Evolutionary conservation across 2,888 invertebrate species (phyloP).

Genomic region (Electrophaes corylata): DNA sequence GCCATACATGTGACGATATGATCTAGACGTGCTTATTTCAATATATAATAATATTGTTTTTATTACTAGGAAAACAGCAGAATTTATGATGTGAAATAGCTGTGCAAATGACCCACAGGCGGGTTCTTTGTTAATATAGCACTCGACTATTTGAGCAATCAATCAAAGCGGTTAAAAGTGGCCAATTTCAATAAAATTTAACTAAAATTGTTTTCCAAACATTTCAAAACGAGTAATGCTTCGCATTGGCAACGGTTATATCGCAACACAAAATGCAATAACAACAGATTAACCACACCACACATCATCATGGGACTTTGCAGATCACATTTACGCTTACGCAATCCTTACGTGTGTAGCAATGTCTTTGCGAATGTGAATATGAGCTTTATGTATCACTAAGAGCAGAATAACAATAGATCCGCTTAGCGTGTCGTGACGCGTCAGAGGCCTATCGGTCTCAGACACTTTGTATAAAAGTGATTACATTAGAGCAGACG

Average conservation of each 20-base stretch:
- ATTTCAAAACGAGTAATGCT: slow-evolving; percentile 34
- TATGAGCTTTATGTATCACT: slow-evolving; percentile 23
- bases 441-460: too few relatives aligned
- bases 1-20: too few relatives aligned
- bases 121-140: not conserved
- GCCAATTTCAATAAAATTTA: slow-evolving; percentile 16
- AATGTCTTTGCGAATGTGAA: slow-evolving; percentile 16
- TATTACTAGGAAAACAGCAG: too few relatives aligned
- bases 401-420: too few relatives aligned
- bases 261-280: slow-evolving; percentile 39
- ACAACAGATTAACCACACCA: slow-evolving; percentile 41
- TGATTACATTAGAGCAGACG: too few relatives aligned
- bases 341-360: slow-evolving; percentile 33
- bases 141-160: slow-evolving; percentile 3
- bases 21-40: too few relatives aligned
- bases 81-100: too few relatives aligned
- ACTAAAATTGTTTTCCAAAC: slow-evolving; percentile 28
- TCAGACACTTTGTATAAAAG: too few relatives aligned
- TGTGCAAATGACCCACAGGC: not conserved
- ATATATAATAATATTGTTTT: too few relatives aligned
- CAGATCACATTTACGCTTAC: slow-evolving; percentile 36
- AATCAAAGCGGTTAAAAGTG: slow-evolving; percentile 8
- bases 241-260: slow-evolving; percentile 30
- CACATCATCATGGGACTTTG: slow-evolving; percentile 40
- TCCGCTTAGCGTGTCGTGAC: too few relatives aligned